Base-by-base conservation (phyloP, 2,888 invertebrate species). In the Onchidella celtica region DNA sequence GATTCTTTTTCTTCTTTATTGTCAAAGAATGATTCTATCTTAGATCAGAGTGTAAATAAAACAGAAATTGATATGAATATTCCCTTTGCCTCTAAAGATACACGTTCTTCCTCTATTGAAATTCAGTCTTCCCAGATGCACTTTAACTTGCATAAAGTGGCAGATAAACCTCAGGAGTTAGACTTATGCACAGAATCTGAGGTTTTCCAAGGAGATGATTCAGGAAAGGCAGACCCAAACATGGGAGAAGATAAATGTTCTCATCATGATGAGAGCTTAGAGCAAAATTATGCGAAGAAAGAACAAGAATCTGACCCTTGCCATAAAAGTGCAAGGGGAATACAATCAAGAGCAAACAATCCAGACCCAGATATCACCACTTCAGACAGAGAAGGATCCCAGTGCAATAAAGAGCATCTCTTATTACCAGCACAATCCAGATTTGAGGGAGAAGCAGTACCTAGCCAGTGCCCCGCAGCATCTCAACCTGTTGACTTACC, bases 401-500 rank as follows among this genome's bases (percentile, higher is more conserved):
- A 73, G 59, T 59, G 73, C 73, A 59, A 61, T 73, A 59, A 36
- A 36, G 59, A 17, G 27, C 36, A 11, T 47, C 3, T 11, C 11
- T 14, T 38, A 17, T 17, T 57, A 27, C 38, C 38, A 17, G 11
- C 59, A 59, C 21, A 73, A 14, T n/a, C 17, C 24, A 61, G 27
- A 17, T 1, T 3, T 36, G 72, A 34, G 36, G 32, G 21, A 57
- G 59, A 14, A 34, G 34, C n/a, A n/a, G n/a, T n/a, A n/a, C n/a
- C n/a, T n/a, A n/a, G n/a, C n/a, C n/a, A n/a, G n/a, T n/a, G n/a
- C n/a, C n/a, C n/a, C n/a, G 36, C 17, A 34, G 40, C 63, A 21
- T 14, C 75, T 47, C 55, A 75, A 24, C 40, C 29, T 21, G 32
- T 40, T 4, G 85, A 83, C 27, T 32, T 73, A 29, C 85, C 85